Evolutionary conservation across 2,113 vertebrate genomes (phyloP), one percentile per base, ranked within the genome.

Genomic region (Raja brachyura): DNA sequence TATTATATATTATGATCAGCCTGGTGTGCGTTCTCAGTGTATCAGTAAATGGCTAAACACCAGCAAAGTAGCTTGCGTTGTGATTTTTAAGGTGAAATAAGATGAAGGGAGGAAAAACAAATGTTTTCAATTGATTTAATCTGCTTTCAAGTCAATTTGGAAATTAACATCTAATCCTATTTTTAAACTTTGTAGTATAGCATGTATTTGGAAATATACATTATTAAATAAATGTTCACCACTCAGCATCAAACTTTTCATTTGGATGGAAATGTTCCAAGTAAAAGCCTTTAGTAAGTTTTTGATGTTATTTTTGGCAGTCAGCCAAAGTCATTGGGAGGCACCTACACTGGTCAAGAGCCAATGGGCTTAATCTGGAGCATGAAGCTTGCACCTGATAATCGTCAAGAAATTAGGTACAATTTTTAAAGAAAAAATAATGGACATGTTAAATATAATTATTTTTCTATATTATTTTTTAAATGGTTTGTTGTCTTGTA

Each of bases 331-430:
- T 78, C 73, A 18, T 7, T 48, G 33, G 93, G 93, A 1, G 96
- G 97, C 31, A 95, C 96, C 0, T 97, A 96, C 68, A 93, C 93
- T 1, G 96, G 96, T 0, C 93, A 95, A 0, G 95, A 97, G 93
- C 94, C 93, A 3, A 96, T 96, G 96, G 97, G 96, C 92, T 93
- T 97, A 6, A 78, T 97, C 33, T 97, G 96, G 97, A 97, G 97
- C 66, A 94, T 97, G 93, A 95, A 94, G 92, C 95, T 96, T 39
- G 94, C 96, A 93, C 95, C 96, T 93, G 96, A 96, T 61, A 96
- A 96, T 93, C 95, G 94, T 94, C 93, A 94, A 48, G 94, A 95
- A 28, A 95, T 96, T 93, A 95, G 96, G 97, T 96, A 93, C 1
- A 74, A 6, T 59, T 77, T 81, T n/a, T 20, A 22, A 33, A 48